These are phyloP conservation scores for Chiloscyllium punctatum DNA, from an alignment of 2,797 vertebrate species.

Conservation along the genomic window DNA sequence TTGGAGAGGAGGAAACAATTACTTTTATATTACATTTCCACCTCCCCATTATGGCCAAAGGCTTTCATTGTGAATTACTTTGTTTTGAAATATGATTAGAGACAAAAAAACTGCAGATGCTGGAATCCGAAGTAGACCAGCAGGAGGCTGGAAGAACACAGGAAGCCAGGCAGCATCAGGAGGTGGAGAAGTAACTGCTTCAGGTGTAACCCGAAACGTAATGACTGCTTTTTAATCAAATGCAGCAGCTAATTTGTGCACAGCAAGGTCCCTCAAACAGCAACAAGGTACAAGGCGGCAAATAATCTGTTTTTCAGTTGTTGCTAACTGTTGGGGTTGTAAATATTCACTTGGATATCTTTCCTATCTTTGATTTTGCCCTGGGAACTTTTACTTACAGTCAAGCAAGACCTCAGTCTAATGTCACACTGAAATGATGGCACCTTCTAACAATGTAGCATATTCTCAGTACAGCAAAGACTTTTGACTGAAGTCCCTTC, in stretches of 20 bases:
- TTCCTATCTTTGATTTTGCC: neutral
- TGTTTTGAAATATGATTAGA: too few species aligned
- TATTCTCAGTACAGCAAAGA: neutral
- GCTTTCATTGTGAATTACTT: too few species aligned
- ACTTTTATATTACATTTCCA: neutral
- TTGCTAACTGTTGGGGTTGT: neutral
- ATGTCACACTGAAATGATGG: neutral
- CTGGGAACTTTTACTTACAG: neutral
- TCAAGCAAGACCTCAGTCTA: neutral
- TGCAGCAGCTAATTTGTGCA: too few species aligned
- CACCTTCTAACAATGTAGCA: neutral
- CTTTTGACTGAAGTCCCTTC: neutral
- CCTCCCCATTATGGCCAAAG: too few species aligned
- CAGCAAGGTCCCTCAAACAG: neutral
- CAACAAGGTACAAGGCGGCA: neutral
- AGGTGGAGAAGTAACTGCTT: too few species aligned
- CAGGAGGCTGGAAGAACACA: too few species aligned
- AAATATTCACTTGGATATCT: neutral
- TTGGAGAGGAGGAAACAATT: neutral
- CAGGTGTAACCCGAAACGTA: too few species aligned
- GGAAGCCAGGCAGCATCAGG: too few species aligned
- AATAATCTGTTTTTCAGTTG: neutral
- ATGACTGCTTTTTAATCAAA: neutral
- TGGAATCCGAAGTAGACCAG: too few species aligned
- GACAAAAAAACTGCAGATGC: too few species aligned